phyloP scores from a whole-genome alignment of 2,113 vertebrate genomes.

The Sinocyclocheilus grahami region DNA sequence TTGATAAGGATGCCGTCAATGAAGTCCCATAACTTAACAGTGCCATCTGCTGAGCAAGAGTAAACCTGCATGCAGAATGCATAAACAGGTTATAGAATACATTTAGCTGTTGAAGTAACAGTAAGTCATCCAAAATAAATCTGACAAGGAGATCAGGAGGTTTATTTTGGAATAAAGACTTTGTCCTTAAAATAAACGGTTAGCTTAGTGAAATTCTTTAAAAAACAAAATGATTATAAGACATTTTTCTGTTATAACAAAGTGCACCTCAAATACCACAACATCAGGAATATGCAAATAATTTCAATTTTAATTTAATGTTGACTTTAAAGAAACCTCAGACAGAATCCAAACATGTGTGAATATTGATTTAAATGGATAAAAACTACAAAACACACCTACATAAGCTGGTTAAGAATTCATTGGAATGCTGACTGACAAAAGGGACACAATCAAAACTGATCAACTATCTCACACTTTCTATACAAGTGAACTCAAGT shows the following conservation, averaged over 20 bases:
- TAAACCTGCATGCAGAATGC: slow-evolving; percentile 76
- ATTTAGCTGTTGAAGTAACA: slow-evolving; percentile 21
- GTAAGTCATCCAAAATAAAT: slow-evolving; percentile 64
- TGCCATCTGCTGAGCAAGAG: slow-evolving; percentile 91
- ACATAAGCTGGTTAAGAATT: neutral
- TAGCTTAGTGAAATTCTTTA: too few species aligned
- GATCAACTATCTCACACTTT: neutral
- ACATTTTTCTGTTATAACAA: too few species aligned
- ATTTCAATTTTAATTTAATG: neutral
- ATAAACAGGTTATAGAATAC: too few species aligned
- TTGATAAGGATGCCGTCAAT: slow-evolving; percentile 93
- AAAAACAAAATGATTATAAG: too few species aligned
- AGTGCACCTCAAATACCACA: neutral
- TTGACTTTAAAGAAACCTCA: neutral
- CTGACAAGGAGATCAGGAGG: too few species aligned
- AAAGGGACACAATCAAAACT: neutral
- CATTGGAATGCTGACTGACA: neutral
- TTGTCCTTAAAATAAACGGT: too few species aligned
- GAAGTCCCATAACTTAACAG: slow-evolving; percentile 93
- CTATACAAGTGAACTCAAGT: neutral
- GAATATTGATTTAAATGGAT: too few species aligned
- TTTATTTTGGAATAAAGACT: too few species aligned
- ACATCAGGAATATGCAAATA: too few species aligned
- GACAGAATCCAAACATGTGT: too few species aligned
- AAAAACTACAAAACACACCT: too few species aligned